These are phyloP conservation scores for Trachelus tabidus DNA, from an alignment of 2,888 invertebrate genomes.

Conservation along the genomic window DNA sequence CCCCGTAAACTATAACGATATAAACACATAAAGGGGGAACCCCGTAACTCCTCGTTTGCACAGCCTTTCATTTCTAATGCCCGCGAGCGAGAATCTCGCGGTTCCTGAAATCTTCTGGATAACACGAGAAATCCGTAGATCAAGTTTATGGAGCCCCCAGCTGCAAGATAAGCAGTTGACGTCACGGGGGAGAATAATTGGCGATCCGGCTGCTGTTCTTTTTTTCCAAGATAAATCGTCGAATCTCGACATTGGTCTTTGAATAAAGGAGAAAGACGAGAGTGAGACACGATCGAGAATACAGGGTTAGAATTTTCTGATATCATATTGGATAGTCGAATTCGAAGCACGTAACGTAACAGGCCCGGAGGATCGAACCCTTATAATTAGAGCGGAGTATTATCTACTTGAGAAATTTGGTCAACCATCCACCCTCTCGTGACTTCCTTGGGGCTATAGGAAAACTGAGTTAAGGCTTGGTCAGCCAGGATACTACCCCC, in stretches of 20 bases:
- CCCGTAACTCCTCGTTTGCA: slow-evolving; percentile 49
- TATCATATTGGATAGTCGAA: neutral
- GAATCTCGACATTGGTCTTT: too few relatives aligned
- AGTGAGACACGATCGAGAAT: too few relatives aligned
- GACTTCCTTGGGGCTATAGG: slow-evolving; percentile 28
- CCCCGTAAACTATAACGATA: slow-evolving; percentile 17
- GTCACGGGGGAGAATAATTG: neutral
- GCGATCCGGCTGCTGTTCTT: neutral
- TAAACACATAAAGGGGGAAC: slow-evolving; percentile 14
- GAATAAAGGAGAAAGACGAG: too few relatives aligned
- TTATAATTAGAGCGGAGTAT: slow-evolving; percentile 41
- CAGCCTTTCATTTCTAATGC: slow-evolving; percentile 43
- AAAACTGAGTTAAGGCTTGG: slow-evolving; percentile 57
- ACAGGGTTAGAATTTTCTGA: too few relatives aligned
- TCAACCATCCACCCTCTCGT: slow-evolving; percentile 38
- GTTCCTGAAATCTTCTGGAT: slow-evolving; percentile 21
- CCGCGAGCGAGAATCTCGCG: slow-evolving; percentile 7
- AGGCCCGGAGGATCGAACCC: slow-evolving; percentile 43
- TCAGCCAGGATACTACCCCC: slow-evolving; percentile 36
- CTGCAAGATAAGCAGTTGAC: neutral
- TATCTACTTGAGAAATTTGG: slow-evolving; percentile 57
- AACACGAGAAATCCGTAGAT: slow-evolving; percentile 43
- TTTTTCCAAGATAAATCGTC: too few relatives aligned
- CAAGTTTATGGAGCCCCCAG: slow-evolving; percentile 46
- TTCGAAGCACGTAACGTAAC: slow-evolving; percentile 22